A percentile compares a stretch with the other conserved stretches of the same genome.
Evolutionary conservation across 2,113 vertebrate species (phyloP).

Genomic region (Aplodontia rufa): DNA sequence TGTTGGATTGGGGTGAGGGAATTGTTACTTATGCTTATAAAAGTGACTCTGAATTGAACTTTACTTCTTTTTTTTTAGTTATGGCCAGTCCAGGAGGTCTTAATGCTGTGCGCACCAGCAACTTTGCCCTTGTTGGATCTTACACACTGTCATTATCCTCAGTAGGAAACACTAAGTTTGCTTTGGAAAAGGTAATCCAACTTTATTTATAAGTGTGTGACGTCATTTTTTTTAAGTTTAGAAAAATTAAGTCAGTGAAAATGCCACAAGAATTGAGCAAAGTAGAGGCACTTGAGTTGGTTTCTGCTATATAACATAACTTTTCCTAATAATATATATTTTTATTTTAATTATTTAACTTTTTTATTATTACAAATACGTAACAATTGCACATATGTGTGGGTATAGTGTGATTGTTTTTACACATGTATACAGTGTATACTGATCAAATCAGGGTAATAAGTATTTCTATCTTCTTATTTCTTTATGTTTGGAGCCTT

Average conservation of each 20-base stretch:
- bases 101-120: constrained; percentile 92
- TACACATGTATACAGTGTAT: neutral
- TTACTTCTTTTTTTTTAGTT: constrained; percentile 80
- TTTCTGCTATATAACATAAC: neutral
- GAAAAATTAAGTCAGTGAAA: neutral
- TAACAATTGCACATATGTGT: neutral
- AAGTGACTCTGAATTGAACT: neutral
- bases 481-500: neutral
- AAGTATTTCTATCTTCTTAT: neutral
- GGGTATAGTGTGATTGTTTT: neutral
- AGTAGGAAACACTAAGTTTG: constrained; percentile 90
- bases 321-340: neutral
- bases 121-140: constrained; percentile 92
- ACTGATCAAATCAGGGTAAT: neutral
- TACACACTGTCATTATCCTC: constrained; percentile 91
- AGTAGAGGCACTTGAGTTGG: neutral
- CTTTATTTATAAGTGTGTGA: neutral
- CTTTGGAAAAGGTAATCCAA: constrained; percentile 93
- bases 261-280: neutral
- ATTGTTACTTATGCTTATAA: neutral
- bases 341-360: constrained; percentile 5
- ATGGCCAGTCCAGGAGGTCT: constrained; percentile 94
- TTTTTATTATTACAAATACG: neutral
- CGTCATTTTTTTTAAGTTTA: neutral
- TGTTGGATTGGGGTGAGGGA: neutral